A percentile compares a stretch with the other conserved stretches of the same genome.
phyloP scores from a whole-genome alignment of 2,888 invertebrate species.

The Sesia apiformis region DNA sequence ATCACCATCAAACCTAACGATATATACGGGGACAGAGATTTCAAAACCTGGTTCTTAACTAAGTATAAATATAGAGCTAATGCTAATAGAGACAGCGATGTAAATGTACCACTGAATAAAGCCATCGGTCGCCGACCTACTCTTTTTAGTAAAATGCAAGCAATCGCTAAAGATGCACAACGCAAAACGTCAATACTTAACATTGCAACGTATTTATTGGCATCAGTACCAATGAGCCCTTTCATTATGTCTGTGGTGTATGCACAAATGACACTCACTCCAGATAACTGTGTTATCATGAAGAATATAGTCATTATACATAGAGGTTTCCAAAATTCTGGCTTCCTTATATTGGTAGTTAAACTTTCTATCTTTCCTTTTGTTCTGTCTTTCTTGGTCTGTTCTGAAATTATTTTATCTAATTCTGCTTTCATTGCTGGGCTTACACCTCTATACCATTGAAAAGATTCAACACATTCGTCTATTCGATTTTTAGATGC shows the following conservation, averaged over 20 bases:
- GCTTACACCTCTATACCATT: constrained; percentile 75
- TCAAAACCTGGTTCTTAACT: constrained; percentile 28
- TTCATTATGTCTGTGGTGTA: constrained; percentile 80
- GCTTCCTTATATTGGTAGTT: constrained; percentile 52
- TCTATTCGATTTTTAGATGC: constrained; percentile 73
- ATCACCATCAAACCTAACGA: constrained; percentile 69
- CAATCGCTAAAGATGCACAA: constrained; percentile 72
- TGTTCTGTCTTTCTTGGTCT: constrained; percentile 36
- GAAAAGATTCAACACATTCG: constrained; percentile 74
- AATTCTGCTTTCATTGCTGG: constrained; percentile 63
- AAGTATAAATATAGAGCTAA: constrained; percentile 67
- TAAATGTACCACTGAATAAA: constrained; percentile 77
- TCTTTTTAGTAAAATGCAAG: constrained; percentile 75
- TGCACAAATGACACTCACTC: constrained; percentile 81
- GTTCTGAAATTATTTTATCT: constrained; percentile 57
- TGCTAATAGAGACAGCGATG: constrained; percentile 71
- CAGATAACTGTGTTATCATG: constrained; percentile 79
- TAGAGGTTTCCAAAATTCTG: constrained; percentile 77
- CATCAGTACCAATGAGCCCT: constrained; percentile 66
- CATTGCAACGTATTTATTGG: constrained; percentile 77
- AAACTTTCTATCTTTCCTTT: constrained; percentile 47
- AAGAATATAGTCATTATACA: constrained; percentile 78
- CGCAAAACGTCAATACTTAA: constrained; percentile 78
- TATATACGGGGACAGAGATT: constrained; percentile 38
- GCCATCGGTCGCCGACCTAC: constrained; percentile 78